A percentile compares a stretch with the other conserved stretches of the same genome.
These are phyloP conservation scores for Trichoplusia ni DNA, from an alignment of 1,140 invertebrate genomes.

Conservation along the genomic window DNA sequence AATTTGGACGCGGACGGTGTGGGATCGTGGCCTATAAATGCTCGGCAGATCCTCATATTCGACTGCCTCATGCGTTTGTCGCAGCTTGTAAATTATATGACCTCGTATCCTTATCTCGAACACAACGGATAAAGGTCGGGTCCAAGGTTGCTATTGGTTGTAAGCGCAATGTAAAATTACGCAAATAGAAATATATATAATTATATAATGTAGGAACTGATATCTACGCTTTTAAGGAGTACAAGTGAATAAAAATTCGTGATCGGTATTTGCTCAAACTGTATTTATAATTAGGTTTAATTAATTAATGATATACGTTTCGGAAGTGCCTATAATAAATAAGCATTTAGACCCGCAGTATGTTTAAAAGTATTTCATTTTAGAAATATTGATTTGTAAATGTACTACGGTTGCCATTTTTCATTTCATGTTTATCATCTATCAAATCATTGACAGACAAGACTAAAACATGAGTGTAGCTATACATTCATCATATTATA, in stretches of 20 bases:
- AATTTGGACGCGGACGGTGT: no score
- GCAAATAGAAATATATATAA: not conserved
- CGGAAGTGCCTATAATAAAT: no score
- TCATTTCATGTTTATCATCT: not conserved
- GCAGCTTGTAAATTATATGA: no score
- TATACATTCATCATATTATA: no score
- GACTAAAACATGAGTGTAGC: not conserved
- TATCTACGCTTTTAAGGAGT: no score
- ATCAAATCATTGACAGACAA: constrained; percentile 20
- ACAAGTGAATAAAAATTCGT: no score
- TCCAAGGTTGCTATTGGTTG: no score
- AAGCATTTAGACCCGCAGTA: constrained; percentile 2
- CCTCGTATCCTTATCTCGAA: no score
- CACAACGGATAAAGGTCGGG: no score
- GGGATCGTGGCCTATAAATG: not conserved
- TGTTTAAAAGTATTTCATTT: constrained; percentile 19
- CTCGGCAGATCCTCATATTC: not conserved
- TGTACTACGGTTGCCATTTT: constrained; percentile 2
- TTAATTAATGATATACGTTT: constrained; percentile 1
- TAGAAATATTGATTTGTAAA: constrained; percentile 18
- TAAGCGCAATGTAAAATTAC: no score
- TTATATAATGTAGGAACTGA: no score
- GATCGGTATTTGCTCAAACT: constrained; percentile 2
- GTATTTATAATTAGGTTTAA: constrained; percentile 2
- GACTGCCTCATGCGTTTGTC: no score